These are phyloP conservation scores for Machimus atricapillus DNA, from an alignment of 2,888 invertebrate genomes.

Conservation along the genomic window DNA sequence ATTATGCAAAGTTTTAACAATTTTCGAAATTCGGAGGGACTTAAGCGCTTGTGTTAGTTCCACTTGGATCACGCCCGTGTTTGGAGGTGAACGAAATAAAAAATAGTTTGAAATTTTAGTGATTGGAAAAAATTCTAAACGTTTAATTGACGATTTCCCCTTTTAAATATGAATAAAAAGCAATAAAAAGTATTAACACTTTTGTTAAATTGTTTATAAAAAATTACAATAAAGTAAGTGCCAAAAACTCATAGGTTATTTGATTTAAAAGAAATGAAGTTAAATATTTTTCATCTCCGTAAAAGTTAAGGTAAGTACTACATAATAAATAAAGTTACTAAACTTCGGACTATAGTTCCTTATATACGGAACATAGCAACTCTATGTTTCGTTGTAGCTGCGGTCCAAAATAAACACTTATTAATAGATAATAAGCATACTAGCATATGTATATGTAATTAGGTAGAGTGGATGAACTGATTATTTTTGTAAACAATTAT, in stretches of 20 bases:
- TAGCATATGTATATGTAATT: not conserved
- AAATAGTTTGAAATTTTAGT: not conserved
- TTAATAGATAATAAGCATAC: not conserved
- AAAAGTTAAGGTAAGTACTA: not conserved
- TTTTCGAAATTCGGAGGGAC: not conserved
- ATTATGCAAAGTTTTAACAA: not conserved
- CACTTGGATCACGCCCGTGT: not conserved
- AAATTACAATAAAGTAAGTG: conserved; percentile 36
- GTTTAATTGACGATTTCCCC: not conserved
- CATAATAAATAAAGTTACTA: no score
- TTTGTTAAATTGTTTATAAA: conserved; percentile 33
- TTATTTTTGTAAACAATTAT: not conserved
- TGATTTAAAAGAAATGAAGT: not conserved
- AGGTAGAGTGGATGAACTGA: not conserved
- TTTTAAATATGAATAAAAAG: conserved; percentile 8
- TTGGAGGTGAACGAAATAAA: not conserved
- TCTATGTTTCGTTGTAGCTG: not conserved
- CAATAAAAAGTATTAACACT: conserved; percentile 35
- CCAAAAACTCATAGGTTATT: not conserved
- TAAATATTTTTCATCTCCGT: not conserved
- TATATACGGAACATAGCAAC: not conserved
- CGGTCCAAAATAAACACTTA: not conserved
- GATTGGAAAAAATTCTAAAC: not conserved
- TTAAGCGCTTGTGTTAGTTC: not conserved
- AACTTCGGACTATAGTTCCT: not conserved